Evolutionary conservation across 2,888 invertebrate species (phyloP).

Genomic region (Agriopis leucophaearia): DNA sequence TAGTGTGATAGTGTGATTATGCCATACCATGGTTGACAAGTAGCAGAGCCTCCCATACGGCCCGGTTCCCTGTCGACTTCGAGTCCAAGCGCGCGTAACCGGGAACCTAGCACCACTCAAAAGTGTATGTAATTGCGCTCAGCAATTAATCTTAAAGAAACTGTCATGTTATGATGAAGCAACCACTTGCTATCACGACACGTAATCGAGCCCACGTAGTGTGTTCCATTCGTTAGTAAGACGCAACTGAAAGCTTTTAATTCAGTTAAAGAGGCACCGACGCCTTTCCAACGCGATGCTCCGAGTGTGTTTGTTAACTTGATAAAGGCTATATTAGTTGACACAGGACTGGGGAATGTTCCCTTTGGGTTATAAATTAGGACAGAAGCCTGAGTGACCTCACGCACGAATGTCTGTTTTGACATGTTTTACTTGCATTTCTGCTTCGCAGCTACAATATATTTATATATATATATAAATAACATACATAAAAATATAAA

Average conservation of each 20-base stretch:
- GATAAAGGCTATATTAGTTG: conserved; percentile 36
- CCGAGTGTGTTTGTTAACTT: conserved; percentile 33
- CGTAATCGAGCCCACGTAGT: conserved; percentile 50
- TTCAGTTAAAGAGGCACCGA: conserved; percentile 72
- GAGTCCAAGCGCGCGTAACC: too few relatives aligned
- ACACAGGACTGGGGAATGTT: conserved; percentile 28
- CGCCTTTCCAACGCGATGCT: conserved; percentile 41
- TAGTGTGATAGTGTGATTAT: too few relatives aligned
- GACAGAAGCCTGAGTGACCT: conserved; percentile 8
- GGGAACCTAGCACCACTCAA: too few relatives aligned
- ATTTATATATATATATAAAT: too few relatives aligned
- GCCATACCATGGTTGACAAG: too few relatives aligned
- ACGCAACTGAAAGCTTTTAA: conserved; percentile 78
- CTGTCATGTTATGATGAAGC: background rate
- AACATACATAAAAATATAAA: too few relatives aligned
- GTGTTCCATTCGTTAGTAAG: conserved; percentile 75
- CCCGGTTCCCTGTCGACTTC: too few relatives aligned
- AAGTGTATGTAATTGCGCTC: too few relatives aligned
- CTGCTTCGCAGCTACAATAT: background rate
- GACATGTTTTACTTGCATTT: background rate
- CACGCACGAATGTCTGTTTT: conserved; percentile 21
- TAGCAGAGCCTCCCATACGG: too few relatives aligned
- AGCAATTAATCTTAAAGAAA: background rate
- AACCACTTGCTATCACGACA: conserved; percentile 41
- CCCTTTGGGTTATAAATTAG: conserved; percentile 28